Percentiles rank a stretch among this genome's conserved stretches.
Conservation (phyloP, 2,113 vertebrate species). For the Urocitellus parryii region DNA sequence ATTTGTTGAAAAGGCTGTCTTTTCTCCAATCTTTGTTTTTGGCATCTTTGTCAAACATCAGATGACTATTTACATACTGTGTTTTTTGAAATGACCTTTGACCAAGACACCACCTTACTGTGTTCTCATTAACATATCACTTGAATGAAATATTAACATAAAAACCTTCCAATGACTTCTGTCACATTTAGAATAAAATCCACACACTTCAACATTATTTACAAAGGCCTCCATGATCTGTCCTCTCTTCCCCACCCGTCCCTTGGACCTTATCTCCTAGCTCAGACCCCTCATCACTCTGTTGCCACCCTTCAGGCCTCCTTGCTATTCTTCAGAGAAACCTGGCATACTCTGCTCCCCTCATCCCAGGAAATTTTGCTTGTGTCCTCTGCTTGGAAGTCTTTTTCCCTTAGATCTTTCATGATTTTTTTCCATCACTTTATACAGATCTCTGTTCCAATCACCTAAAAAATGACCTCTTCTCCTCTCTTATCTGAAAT, state of each 20-base stretch:
- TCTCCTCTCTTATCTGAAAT: background rate
- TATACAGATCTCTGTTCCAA: background rate
- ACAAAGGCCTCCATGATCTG: background rate
- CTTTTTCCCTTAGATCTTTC: background rate
- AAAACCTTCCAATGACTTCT: background rate
- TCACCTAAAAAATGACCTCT: background rate
- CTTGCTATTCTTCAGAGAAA: background rate
- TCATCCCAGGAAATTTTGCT: background rate
- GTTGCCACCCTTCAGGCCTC: too few species aligned
- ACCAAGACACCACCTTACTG: background rate
- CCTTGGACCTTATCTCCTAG: background rate
- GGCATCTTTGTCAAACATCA: too few species aligned
- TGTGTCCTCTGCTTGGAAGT: background rate
- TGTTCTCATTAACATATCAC: background rate
- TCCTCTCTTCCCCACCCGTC: background rate
- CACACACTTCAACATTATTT: background rate
- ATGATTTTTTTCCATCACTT: background rate
- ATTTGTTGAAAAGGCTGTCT: too few species aligned
- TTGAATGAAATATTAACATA: background rate
- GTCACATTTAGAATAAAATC: background rate
- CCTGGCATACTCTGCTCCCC: background rate
- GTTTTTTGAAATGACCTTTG: background rate
- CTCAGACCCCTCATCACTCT: background rate
- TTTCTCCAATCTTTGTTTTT: too few species aligned
- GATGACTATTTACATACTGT: too few species aligned